Evolutionary conservation across 2,888 invertebrate genomes (phyloP).

Genomic region (Endotricha flammealis): DNA sequence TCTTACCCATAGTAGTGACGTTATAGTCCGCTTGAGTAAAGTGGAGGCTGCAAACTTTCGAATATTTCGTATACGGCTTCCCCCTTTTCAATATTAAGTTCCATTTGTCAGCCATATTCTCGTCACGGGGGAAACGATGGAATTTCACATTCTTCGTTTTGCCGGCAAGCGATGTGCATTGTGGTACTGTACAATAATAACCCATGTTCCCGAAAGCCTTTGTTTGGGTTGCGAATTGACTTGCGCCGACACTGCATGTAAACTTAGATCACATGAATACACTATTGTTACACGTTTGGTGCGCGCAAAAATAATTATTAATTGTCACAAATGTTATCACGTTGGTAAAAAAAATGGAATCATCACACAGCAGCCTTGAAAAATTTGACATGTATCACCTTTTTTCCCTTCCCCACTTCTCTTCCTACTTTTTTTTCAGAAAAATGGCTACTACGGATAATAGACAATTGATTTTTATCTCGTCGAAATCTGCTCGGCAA

Average conservation of each 20-base stretch:
- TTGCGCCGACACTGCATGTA: constrained; percentile 16
- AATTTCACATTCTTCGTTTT: constrained; percentile 76
- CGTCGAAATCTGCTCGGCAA: not conserved
- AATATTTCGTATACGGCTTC: constrained; percentile 72
- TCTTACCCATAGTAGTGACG: constrained; percentile 76
- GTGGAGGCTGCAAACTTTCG: constrained; percentile 73
- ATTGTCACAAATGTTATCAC: constrained; percentile 68
- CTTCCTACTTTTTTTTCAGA: constrained; percentile 50
- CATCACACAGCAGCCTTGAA: constrained; percentile 74
- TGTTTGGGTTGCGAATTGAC: too few relatives aligned
- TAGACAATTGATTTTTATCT: constrained; percentile 29
- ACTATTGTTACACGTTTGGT: constrained; percentile 21
- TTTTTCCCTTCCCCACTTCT: constrained; percentile 60
- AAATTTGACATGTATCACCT: constrained; percentile 74
- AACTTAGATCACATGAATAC: constrained; percentile 24
- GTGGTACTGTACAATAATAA: constrained; percentile 75
- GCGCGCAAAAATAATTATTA: constrained; percentile 32
- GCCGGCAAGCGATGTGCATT: constrained; percentile 75
- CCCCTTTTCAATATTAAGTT: constrained; percentile 64
- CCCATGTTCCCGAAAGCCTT: constrained; percentile 57
- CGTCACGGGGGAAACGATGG: constrained; percentile 68
- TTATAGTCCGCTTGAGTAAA: constrained; percentile 69
- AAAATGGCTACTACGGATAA: constrained; percentile 49
- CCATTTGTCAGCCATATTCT: constrained; percentile 63
- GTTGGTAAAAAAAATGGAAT: constrained; percentile 70